A percentile compares a stretch with the other conserved stretches of the same genome.
Conservation (phyloP, 2,113 vertebrate species). For the Scomber colias region DNA sequence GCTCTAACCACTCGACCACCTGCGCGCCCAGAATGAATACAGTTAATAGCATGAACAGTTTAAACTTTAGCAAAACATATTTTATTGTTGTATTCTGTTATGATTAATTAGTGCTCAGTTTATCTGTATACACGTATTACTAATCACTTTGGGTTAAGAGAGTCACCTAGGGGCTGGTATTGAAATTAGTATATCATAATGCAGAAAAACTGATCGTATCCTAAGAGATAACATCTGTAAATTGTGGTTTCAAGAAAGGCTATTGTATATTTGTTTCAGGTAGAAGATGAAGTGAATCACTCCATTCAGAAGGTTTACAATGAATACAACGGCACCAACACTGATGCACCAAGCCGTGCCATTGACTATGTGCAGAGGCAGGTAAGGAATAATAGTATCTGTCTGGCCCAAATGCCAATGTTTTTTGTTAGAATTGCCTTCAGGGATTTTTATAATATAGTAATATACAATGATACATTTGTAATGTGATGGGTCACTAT, state of each 20-base stretch:
- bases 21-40: too few relatives aligned
- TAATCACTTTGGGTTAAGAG: neutral
- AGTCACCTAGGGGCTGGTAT: neutral
- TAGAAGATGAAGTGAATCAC: conserved; percentile 94
- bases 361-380: conserved; percentile 98
- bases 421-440: too few relatives aligned
- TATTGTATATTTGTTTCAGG: conserved; percentile 80
- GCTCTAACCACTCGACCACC: too few relatives aligned
- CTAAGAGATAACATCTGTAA: neutral
- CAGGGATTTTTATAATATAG: too few relatives aligned
- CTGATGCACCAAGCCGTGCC: conserved; percentile 95
- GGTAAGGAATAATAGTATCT: conserved; percentile 82
- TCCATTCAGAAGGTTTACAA: conserved; percentile 96
- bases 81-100: too few relatives aligned
- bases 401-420: neutral
- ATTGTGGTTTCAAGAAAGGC: neutral
- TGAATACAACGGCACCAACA: conserved; percentile 93
- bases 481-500: too few relatives aligned
- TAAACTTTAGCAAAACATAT: too few relatives aligned
- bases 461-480: too few relatives aligned
- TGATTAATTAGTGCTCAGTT: too few relatives aligned
- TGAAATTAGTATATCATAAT: conserved; percentile 8
- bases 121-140: neutral
- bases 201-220: neutral
- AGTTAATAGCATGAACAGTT: too few relatives aligned